These are phyloP conservation scores for Pteronotus mesoamericanus DNA, from an alignment of 2,797 vertebrate species.

Conservation along the genomic window DNA sequence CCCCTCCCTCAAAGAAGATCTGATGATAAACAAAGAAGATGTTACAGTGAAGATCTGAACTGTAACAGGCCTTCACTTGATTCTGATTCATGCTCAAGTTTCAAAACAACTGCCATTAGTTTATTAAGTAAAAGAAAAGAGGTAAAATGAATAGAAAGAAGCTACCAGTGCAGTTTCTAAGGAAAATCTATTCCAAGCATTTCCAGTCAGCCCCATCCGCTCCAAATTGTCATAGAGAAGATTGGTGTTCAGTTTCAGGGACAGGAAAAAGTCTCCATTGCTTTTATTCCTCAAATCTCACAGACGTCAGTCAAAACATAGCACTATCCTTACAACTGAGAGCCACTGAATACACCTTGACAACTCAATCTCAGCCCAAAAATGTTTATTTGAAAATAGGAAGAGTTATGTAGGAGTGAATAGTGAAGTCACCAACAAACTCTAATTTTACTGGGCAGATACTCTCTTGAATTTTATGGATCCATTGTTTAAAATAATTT, in stretches of 20 bases:
- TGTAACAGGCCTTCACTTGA: background rate
- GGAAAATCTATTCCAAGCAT: background rate
- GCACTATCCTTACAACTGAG: background rate
- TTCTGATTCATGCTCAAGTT: background rate
- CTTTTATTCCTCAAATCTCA: background rate
- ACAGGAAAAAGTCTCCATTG: background rate
- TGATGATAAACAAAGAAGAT: too few relatives aligned
- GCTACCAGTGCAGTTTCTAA: background rate
- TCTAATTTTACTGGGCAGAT: background rate
- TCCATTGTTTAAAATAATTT: background rate
- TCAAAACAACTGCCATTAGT: background rate
- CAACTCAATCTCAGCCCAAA: background rate
- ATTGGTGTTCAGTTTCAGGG: background rate
- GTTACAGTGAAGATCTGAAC: background rate
- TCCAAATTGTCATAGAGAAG: background rate
- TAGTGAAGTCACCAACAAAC: background rate
- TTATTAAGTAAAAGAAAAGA: slow-evolving; percentile 1
- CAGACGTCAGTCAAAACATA: background rate
- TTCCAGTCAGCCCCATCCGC: background rate
- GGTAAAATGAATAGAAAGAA: background rate
- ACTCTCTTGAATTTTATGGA: background rate
- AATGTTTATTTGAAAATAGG: background rate
- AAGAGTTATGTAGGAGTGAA: background rate
- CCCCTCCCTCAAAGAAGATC: too few relatives aligned
- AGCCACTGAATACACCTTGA: background rate